Base-by-base conservation (phyloP, 2,797 vertebrate species). In the Siniperca scherzeri region DNA sequence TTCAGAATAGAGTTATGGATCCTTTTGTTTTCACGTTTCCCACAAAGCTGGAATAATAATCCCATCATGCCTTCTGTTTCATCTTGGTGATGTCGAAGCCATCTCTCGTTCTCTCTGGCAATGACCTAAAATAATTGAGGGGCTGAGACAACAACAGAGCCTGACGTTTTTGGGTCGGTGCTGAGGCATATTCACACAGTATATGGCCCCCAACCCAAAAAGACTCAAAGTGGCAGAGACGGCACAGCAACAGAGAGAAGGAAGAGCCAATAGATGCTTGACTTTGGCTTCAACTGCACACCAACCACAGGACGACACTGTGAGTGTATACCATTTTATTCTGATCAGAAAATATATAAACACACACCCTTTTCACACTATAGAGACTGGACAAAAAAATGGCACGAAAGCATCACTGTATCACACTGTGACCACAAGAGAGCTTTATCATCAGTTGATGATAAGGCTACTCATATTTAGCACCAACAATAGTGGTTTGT, bases 111-210 rank as follows among this genome's bases (percentile, higher is more conserved):
- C 83, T 85, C 64, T 68, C 62, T 87, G 62, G 76, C 77, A 72
- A 61, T 88, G 87, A 89, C 77, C 89, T 90, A 87, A 81, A 91
- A 90, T 87, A 86, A 90, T 81, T 62, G 78, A 85, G 62, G 48
- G 56, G 72, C 86, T 81, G 78, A 88, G 87, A 93, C 38, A 22
- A 79, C 80, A 88, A 93, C 86, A 69, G 74, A 61, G 67, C 30
- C 52, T 91, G 92, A 94, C 90, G 12, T 94, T 94, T 94, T 90
- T 94, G 87, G 90, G 92, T 92, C 87, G 52, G 25, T 42, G 76
- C 77, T 19, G 68, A 87, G 80, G 84, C 83, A 80, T 61, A 91
- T 79, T 85, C 53, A 71, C 2, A 14, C 19, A 78, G 27, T 77
- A 70, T 77, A 71, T 71, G 56, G 74, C 79, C 81, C 77, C 68